These are phyloP conservation scores for Streptopelia turtur DNA, from an alignment of 2,797 vertebrate genomes.

Conservation along the genomic window DNA sequence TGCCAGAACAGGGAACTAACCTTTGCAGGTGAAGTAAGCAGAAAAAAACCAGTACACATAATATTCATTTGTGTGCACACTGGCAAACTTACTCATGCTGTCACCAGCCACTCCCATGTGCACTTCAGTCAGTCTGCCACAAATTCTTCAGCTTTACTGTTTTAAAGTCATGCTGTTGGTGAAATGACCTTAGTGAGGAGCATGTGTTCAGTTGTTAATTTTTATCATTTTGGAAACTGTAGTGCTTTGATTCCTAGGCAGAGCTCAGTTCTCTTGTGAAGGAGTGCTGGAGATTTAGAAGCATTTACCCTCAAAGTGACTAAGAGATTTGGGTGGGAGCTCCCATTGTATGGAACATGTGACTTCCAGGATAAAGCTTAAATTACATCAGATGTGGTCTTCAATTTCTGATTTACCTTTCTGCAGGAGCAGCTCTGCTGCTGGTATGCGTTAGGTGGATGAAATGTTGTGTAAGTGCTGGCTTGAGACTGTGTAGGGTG, in stretches of 20 bases:
- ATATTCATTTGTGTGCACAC: neutral
- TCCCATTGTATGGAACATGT: rapidly evolving
- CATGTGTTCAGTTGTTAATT: neutral
- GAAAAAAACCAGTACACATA: neutral
- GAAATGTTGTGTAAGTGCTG: neutral
- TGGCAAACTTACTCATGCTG: neutral
- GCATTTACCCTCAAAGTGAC: neutral
- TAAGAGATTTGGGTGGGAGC: neutral
- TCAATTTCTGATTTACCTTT: neutral
- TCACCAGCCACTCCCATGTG: neutral
- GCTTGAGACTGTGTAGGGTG: neutral
- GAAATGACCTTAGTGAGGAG: neutral
- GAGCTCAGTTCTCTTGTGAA: neutral
- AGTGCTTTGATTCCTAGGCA: neutral
- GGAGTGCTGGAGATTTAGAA: neutral
- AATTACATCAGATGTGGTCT: neutral
- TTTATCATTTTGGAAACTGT: neutral
- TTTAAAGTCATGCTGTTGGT: neutral
- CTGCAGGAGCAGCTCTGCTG: neutral
- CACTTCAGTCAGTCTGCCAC: neutral
- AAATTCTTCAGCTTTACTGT: neutral
- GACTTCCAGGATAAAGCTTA: neutral
- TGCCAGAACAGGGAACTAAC: neutral
- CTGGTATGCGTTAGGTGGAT: neutral
- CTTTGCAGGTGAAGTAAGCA: neutral